Evolutionary conservation across 1,140 invertebrate genomes (phyloP).

Genomic region (Eufriesea mexicana): DNA sequence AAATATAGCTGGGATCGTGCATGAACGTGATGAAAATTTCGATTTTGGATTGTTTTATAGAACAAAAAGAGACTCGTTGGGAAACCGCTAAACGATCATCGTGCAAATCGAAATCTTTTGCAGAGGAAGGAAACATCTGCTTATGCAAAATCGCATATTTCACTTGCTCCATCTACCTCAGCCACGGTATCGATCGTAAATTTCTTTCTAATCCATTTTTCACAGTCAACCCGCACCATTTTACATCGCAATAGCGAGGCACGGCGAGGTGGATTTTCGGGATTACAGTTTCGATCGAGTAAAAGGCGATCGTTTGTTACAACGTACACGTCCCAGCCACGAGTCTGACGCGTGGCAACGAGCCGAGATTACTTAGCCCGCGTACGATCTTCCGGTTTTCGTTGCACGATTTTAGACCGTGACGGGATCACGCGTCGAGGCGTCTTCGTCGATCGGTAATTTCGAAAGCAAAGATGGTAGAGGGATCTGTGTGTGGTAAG

Average conservation of each 20-base stretch:
- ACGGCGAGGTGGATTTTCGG: neutral
- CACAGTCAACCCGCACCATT: neutral
- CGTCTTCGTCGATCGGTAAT: neutral
- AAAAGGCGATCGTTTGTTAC: neutral
- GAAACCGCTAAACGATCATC: too few species aligned
- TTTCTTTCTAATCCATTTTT: constrained; percentile 18
- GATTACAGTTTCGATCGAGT: neutral
- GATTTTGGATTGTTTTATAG: too few species aligned
- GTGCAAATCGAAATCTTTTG: too few species aligned
- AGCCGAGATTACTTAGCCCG: neutral
- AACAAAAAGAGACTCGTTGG: too few species aligned
- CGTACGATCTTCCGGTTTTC: neutral
- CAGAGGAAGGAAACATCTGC: too few species aligned
- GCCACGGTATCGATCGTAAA: constrained; percentile 7
- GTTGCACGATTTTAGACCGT: neutral
- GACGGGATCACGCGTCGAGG: too few species aligned
- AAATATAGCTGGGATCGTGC: too few species aligned
- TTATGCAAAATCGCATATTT: too few species aligned
- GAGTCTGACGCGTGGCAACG: neutral
- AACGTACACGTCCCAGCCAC: neutral
- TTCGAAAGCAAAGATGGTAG: too few species aligned
- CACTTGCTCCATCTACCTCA: too few species aligned
- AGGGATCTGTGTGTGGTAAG: too few species aligned
- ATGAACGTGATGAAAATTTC: too few species aligned
- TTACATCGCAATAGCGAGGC: neutral